Evolutionary conservation across 2,888 invertebrate species (phyloP).

Genomic region (Spialia ferax): DNA sequence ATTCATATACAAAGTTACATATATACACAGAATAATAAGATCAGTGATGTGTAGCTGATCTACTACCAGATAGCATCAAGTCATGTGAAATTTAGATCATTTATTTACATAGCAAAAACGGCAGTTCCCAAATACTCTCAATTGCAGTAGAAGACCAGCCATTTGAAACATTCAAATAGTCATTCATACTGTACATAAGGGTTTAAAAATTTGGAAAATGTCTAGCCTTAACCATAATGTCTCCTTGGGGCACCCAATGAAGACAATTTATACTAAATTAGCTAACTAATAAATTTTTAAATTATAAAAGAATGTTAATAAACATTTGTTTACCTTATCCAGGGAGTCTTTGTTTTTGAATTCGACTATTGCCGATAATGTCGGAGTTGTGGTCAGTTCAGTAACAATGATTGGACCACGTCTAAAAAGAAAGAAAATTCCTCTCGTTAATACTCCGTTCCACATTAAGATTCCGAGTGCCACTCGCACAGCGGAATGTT

Average conservation of each 20-base stretch:
- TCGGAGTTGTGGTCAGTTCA: constrained; percentile 86
- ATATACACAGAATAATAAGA: constrained; percentile 11
- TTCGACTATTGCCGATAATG: constrained; percentile 86
- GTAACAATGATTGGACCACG: constrained; percentile 87
- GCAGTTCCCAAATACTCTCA: constrained; percentile 40
- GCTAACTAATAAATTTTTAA: constrained; percentile 50
- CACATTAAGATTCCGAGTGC: constrained; percentile 62
- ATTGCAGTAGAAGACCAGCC: constrained; percentile 72
- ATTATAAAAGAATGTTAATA: constrained; percentile 68
- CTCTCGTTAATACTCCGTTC: constrained; percentile 80
- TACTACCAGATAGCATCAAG: constrained; percentile 39
- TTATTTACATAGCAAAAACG: constrained; percentile 33
- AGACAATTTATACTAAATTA: constrained; percentile 53
- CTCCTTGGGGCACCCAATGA: constrained; percentile 51
- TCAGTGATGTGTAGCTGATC: constrained; percentile 42
- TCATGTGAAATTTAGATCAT: constrained; percentile 33
- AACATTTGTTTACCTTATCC: constrained; percentile 85
- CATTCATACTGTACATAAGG: constrained; percentile 71
- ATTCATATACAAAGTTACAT: not conserved
- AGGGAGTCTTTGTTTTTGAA: constrained; percentile 86
- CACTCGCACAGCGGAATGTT: constrained; percentile 65
- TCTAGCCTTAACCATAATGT: constrained; percentile 62
- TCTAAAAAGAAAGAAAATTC: constrained; percentile 85
- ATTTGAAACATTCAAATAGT: constrained; percentile 84
- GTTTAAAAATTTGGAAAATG: constrained; percentile 72